Evolutionary conservation across 2,113 vertebrate species (phyloP).

Genomic region (Muntiacus reevesi): DNA sequence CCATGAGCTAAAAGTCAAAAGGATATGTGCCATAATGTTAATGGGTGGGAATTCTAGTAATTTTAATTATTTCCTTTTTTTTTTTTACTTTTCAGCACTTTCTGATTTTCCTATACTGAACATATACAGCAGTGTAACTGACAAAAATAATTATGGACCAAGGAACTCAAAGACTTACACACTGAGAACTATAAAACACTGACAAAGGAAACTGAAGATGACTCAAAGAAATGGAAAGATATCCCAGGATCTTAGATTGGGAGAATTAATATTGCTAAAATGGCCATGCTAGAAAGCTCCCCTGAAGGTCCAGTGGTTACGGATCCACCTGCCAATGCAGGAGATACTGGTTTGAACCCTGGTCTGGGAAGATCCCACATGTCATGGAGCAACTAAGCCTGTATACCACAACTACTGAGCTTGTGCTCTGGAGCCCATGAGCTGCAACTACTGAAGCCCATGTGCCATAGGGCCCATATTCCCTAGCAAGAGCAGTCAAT

Average conservation of each 20-base stretch:
- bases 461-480: accelerated
- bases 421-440: background rate
- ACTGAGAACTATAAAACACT: background rate
- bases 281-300: background rate
- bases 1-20: background rate
- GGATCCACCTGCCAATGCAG: background rate
- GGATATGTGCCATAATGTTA: no score
- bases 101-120: background rate
- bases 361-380: background rate
- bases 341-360: background rate
- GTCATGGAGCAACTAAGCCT: background rate
- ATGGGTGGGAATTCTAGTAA: no score
- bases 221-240: background rate
- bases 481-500: background rate
- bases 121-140: background rate
- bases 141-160: background rate
- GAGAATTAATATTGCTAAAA: background rate
- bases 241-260: background rate
- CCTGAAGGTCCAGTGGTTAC: background rate
- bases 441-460: background rate
- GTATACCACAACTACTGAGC: background rate
- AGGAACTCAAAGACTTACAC: background rate
- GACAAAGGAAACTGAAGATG: background rate
- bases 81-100: background rate
- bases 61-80: background rate